Base-by-base conservation (phyloP, 2,888 invertebrate species). In the Oligia latruncula region DNA sequence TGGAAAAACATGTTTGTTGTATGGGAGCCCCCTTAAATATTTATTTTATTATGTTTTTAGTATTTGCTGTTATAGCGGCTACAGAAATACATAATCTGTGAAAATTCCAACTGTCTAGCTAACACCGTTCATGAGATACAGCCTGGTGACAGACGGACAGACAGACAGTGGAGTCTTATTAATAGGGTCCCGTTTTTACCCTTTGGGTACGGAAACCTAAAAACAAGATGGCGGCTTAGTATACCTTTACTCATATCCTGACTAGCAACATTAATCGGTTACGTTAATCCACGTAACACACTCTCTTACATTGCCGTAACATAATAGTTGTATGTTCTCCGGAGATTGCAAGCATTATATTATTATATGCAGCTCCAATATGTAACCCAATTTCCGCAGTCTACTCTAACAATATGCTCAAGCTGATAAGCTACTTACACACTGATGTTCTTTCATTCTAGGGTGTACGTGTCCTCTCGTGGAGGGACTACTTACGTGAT, bases 371-470 rank as follows among this genome's bases (percentile, higher is more conserved):
- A 66, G 70, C 46, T 78, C 60, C 0, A 64, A 13, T 55, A 68
- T 68, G 68, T 66, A 66, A 78, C 15, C 60, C 70, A 66, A 66
- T 81, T 71, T 77, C 70, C 52, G 4, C 43, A n/a, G 68, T 70
- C 49, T 65, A 29, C 23, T 15, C 60, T 46, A 71, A 71, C 60
- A 67, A 60, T 52, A 83, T 81, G 77, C 60, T 78, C 43, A 71
- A 70, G 78, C 17, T 40, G 20, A 65, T 60, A 52, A 55, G n/a
- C 58, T 60, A 11, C n/a, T 58, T 49, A 83, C 8, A 52, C 0
- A 13, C 43, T 84, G 65, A 71, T 84, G 23, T 55, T 80, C 23
- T 82, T 74, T 74, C 2, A 74, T 82, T 55, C 17, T 29, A 15
- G 5, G 3, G 0, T 20, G 9, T 35, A 71, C 8, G 52, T 52